Evolutionary conservation across 2,888 invertebrate species (phyloP).

Genomic region (Acanthoscelides obtectus): DNA sequence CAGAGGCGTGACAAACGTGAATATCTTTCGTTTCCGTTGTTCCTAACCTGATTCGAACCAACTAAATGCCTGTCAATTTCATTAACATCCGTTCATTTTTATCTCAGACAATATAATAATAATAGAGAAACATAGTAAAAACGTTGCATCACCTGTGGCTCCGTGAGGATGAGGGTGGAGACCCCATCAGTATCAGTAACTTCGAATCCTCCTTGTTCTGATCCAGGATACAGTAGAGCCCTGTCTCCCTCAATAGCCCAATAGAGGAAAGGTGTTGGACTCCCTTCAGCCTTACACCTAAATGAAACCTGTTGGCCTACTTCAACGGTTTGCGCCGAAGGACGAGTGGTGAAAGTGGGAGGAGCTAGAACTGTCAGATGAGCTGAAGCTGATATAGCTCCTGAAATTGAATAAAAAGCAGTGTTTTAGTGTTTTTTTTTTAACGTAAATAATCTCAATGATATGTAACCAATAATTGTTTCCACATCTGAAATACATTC

Average conservation of each 20-base stretch:
- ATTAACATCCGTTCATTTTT: too few species aligned
- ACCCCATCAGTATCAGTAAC: conserved; percentile 61
- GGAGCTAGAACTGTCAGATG: conserved; percentile 74
- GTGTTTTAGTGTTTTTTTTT: background rate
- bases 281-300: conserved; percentile 76
- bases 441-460: too few species aligned
- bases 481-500: too few species aligned
- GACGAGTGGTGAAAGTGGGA: conserved; percentile 62
- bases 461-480: too few species aligned
- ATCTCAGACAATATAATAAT: too few species aligned
- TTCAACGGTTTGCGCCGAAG: conserved; percentile 65
- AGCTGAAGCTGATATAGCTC: conserved; percentile 70
- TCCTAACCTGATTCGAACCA: too few species aligned
- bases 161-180: conserved; percentile 43
- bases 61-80: too few species aligned
- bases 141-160: background rate
- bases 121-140: too few species aligned
- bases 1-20: too few species aligned
- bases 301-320: conserved; percentile 68
- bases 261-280: conserved; percentile 79
- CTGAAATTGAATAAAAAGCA: conserved; percentile 35
- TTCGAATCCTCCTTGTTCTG: conserved; percentile 66
- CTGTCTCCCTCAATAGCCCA: conserved; percentile 88
- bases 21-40: too few species aligned
- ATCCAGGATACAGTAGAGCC: conserved; percentile 74